Evolutionary conservation across 2,888 invertebrate genomes (phyloP).

Genomic region (Lithodes maja): DNA sequence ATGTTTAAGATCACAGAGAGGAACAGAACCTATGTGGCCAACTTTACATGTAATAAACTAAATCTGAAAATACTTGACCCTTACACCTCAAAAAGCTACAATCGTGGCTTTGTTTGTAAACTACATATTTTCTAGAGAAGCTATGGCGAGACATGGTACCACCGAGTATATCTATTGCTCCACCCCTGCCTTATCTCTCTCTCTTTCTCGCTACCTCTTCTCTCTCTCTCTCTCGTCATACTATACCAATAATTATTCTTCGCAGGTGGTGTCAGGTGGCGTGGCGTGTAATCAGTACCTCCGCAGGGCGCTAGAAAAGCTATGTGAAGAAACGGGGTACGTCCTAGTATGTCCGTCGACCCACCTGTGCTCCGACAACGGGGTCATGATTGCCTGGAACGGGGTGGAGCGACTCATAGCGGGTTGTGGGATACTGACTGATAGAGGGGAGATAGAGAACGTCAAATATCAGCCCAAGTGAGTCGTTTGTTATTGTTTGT

Average conservation of each 20-base stretch:
- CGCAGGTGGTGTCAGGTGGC: constrained; percentile 92
- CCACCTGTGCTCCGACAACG: constrained; percentile 96
- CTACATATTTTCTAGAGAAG: too few species aligned
- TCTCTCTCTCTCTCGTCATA: too few species aligned
- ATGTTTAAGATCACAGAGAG: too few species aligned
- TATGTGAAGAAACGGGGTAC: constrained; percentile 82
- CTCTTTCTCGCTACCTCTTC: too few species aligned
- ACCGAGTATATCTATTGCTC: too few species aligned
- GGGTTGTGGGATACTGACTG: constrained; percentile 76
- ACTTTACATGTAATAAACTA: too few species aligned
- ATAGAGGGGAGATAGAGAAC: constrained; percentile 80
- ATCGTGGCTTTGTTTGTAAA: too few species aligned
- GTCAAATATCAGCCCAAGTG: constrained; percentile 73
- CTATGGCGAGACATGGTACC: too few species aligned
- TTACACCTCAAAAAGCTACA: too few species aligned
- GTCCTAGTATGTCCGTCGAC: constrained; percentile 85
- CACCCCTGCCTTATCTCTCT: too few species aligned
- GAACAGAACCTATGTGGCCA: too few species aligned
- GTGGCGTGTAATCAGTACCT: constrained; percentile 95
- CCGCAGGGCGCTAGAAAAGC: constrained; percentile 80
- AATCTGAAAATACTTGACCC: too few species aligned
- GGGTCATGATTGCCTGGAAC: constrained; percentile 99
- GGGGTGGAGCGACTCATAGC: constrained; percentile 85
- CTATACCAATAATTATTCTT: neutral
- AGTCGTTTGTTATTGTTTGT: neutral